Conservation (phyloP, 2,113 vertebrate genomes). For the Cynopterus brachyotis region DNA sequence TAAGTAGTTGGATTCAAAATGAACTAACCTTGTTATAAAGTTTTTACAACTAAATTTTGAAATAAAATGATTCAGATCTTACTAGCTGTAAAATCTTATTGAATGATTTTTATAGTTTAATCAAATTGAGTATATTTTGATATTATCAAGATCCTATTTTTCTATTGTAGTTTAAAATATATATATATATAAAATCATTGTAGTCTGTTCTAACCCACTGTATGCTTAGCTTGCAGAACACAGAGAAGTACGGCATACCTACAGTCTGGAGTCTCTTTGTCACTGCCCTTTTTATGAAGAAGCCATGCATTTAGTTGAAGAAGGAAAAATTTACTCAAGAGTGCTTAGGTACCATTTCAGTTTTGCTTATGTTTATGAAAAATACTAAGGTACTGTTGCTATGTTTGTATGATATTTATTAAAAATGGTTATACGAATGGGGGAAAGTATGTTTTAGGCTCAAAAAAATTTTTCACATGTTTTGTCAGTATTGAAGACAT, state of each 20-base stretch:
- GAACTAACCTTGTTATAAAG: not conserved
- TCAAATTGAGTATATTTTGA: not conserved
- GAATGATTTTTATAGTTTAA: constrained; percentile 26
- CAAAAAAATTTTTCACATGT: not conserved
- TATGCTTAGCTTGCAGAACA: constrained; percentile 89
- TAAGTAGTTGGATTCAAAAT: constrained; percentile 33
- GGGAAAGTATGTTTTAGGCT: not conserved
- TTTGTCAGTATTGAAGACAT: not conserved
- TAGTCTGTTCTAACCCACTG: not conserved
- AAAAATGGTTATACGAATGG: constrained; percentile 18
- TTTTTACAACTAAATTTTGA: constrained; percentile 32
- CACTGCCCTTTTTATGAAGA: constrained; percentile 93
- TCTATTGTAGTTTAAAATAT: not conserved
- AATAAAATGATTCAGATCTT: constrained; percentile 29
- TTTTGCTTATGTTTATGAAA: not conserved
- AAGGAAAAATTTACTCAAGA: constrained; percentile 93
- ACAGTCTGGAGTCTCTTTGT: constrained; percentile 85
- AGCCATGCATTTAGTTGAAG: constrained; percentile 94
- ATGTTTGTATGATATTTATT: not conserved
- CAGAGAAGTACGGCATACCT: constrained; percentile 82
- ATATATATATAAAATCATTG: not conserved
- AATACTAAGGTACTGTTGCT: not conserved
- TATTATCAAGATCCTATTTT: not conserved
- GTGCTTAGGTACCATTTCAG: constrained; percentile 88
- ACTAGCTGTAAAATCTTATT: not conserved